Evolutionary conservation across 2,797 vertebrate genomes (phyloP).

Genomic region (Microctenopoma lineatum): DNA sequence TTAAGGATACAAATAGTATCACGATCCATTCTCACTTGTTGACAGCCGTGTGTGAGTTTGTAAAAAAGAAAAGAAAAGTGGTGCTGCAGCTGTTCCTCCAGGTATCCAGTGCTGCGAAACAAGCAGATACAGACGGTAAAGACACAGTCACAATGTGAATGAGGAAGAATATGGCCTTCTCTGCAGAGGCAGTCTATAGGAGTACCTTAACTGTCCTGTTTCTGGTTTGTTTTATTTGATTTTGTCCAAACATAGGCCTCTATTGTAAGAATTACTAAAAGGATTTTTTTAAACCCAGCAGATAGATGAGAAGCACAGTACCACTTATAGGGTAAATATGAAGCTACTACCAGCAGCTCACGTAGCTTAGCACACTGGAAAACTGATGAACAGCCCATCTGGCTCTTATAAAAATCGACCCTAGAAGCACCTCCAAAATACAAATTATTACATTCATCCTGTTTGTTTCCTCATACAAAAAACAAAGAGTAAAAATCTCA

Average conservation of each 20-base stretch:
- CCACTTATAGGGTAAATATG: neutral
- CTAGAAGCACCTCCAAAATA: neutral
- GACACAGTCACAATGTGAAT: constrained; percentile 40
- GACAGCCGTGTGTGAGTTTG: neutral
- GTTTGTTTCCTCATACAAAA: neutral
- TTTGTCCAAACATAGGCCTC: neutral
- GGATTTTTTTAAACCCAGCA: neutral
- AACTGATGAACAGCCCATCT: neutral
- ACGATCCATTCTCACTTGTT: neutral
- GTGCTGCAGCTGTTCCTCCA: constrained; percentile 12
- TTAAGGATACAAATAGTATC: constrained; percentile 7
- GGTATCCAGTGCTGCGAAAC: constrained; percentile 12
- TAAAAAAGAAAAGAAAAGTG: neutral
- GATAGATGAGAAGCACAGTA: neutral
- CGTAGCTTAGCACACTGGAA: neutral
- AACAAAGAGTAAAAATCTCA: neutral
- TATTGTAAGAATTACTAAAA: constrained; percentile 2
- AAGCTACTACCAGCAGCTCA: neutral
- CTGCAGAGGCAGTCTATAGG: constrained; percentile 30
- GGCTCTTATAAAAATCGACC: neutral
- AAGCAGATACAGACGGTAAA: constrained; percentile 41
- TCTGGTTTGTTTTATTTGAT: neutral
- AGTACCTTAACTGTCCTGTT: constrained; percentile 18
- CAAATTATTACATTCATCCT: neutral
- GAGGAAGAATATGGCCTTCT: constrained; percentile 49